These are phyloP conservation scores for Pandemis cinnamomeana DNA, from an alignment of 2,888 invertebrate genomes.

Conservation along the genomic window DNA sequence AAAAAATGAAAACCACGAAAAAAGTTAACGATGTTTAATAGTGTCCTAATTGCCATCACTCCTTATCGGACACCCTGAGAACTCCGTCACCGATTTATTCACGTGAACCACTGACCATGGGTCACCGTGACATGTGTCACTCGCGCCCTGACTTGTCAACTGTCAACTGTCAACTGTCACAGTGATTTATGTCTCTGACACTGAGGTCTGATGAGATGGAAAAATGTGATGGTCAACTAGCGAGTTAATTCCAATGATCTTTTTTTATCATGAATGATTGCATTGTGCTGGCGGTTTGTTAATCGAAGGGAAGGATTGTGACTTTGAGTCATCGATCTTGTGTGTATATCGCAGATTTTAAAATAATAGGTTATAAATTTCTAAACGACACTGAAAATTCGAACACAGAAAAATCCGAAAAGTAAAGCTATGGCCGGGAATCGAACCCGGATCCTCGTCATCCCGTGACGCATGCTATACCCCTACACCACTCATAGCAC, in stretches of 20 bases:
- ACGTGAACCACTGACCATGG: conserved; percentile 24
- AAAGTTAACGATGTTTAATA: conserved; percentile 3
- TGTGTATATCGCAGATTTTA: neutral
- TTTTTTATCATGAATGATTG: conserved; percentile 13
- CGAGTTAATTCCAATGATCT: conserved; percentile 11
- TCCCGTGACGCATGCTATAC: too few relatives aligned
- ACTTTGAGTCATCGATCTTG: neutral
- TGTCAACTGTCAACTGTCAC: conserved; percentile 41
- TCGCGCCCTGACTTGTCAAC: conserved; percentile 37
- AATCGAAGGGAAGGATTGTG: neutral
- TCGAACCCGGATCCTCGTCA: too few relatives aligned
- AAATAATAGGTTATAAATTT: neutral
- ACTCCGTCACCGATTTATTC: conserved; percentile 9
- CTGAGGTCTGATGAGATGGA: conserved; percentile 32
- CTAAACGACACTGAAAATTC: too few relatives aligned
- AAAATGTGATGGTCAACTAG: conserved; percentile 28
- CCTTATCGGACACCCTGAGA: conserved; percentile 31
- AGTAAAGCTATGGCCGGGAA: too few relatives aligned
- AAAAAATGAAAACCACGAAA: too few relatives aligned
- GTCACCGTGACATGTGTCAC: conserved; percentile 39
- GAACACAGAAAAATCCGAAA: too few relatives aligned
- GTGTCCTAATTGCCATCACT: conserved; percentile 23
- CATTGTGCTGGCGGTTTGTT: neutral
- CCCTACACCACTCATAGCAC: too few relatives aligned
- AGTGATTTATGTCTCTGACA: conserved; percentile 40